phyloP scores from a whole-genome alignment of 2,888 invertebrate species.

The Lasioglossum zephyrum region DNA sequence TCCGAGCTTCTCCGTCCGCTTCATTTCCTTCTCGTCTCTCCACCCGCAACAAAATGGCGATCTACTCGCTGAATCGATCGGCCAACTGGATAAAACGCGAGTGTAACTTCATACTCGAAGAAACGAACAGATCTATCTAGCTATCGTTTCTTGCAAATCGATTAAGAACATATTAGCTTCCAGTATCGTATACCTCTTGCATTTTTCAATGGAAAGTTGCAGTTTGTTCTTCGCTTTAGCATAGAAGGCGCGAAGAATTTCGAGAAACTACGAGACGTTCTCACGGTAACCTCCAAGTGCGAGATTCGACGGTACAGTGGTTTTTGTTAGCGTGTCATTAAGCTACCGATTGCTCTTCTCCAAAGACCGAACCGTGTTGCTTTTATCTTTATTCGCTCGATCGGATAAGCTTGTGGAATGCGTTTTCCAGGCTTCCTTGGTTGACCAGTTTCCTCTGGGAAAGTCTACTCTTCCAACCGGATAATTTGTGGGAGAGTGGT shows the following conservation, averaged over 20 bases:
- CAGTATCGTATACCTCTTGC: too few relatives aligned
- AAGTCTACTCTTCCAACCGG: constrained; percentile 1
- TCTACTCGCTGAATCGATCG: not conserved
- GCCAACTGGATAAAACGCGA: not conserved
- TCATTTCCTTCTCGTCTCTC: not conserved
- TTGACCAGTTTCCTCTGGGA: constrained; percentile 13
- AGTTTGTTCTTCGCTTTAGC: not conserved
- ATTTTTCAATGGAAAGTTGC: not conserved
- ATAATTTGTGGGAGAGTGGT: constrained; percentile 18
- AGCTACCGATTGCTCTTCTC: not conserved
- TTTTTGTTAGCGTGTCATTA: not conserved
- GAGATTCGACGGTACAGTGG: not conserved
- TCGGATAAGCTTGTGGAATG: not conserved
- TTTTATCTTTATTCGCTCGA: not conserved
- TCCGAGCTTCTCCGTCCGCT: not conserved
- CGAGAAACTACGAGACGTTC: not conserved
- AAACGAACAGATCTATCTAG: too few relatives aligned
- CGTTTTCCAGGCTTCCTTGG: constrained; percentile 16
- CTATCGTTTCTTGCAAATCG: too few relatives aligned
- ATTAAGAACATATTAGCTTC: too few relatives aligned
- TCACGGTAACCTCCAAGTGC: not conserved
- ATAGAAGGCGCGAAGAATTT: not conserved
- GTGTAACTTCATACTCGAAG: too few relatives aligned
- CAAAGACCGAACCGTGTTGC: not conserved
- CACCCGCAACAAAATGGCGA: not conserved